Evolutionary conservation across 2,888 invertebrate species (phyloP).

Genomic region (Ochlodes sylvanus): DNA sequence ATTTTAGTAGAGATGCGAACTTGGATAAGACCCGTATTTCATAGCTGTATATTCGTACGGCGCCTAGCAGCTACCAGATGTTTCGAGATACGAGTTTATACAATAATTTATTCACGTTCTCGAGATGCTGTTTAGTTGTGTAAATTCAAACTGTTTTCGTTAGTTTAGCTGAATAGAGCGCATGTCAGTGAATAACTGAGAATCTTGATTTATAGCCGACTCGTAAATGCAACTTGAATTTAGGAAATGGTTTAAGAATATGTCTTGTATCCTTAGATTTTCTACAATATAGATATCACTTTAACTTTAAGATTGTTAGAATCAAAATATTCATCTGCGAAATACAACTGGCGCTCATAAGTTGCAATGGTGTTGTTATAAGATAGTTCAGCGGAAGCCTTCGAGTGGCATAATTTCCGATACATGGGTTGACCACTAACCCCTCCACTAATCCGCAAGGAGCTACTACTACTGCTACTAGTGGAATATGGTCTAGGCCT

Average conservation of each 20-base stretch:
- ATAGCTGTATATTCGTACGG: conserved; percentile 8
- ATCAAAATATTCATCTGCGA: too few species aligned
- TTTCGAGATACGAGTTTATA: conserved; percentile 16
- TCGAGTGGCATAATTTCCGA: too few species aligned
- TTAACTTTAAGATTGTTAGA: too few species aligned
- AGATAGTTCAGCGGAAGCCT: too few species aligned
- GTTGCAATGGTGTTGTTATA: too few species aligned
- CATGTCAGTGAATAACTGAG: conserved; percentile 11
- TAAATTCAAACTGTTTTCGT: conserved; percentile 15
- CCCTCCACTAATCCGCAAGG: too few species aligned
- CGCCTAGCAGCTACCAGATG: conserved; percentile 19
- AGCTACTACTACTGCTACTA: too few species aligned
- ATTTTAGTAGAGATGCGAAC: conserved; percentile 10
- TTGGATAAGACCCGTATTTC: conserved; percentile 17
- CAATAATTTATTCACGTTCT: conserved; percentile 25
- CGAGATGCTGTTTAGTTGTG: conserved; percentile 24
- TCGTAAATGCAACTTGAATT: background rate
- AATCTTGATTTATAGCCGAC: conserved; percentile 9
- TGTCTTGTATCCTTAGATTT: background rate
- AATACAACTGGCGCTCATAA: too few species aligned
- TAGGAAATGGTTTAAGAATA: background rate
- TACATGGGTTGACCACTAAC: too few species aligned
- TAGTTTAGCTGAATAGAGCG: conserved; percentile 14
- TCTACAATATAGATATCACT: too few species aligned
- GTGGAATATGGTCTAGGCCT: too few species aligned